Conservation (phyloP, 1,140 invertebrate genomes). For the silkworm (Bombyx mori) region DNA sequence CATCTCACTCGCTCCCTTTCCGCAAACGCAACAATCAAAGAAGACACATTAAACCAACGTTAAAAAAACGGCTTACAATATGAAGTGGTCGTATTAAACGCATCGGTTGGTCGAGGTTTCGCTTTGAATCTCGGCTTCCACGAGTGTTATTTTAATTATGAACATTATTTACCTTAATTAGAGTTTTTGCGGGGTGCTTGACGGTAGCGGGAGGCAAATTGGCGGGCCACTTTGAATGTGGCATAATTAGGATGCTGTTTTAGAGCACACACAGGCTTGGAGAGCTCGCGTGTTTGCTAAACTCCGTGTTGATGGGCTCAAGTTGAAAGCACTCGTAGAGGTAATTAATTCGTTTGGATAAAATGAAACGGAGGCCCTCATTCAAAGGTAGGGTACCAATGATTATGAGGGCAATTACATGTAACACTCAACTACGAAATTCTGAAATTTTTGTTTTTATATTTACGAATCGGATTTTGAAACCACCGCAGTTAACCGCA, state of each 20-base stretch:
- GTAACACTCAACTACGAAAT: no score
- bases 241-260: slow-evolving; percentile 48
- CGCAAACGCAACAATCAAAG: slow-evolving; percentile 6
- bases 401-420: background rate
- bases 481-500: no score
- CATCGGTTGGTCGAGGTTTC: slow-evolving; percentile 35
- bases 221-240: slow-evolving; percentile 25
- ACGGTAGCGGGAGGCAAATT: slow-evolving; percentile 41
- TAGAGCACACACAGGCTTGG: slow-evolving; percentile 18
- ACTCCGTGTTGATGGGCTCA: slow-evolving; percentile 32
- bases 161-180: slow-evolving; percentile 67
- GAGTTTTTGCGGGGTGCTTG: slow-evolving; percentile 39
- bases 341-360: slow-evolving; percentile 35
- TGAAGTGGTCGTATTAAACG: slow-evolving; percentile 45
- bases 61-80: slow-evolving; percentile 39
- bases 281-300: slow-evolving; percentile 41
- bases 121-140: slow-evolving; percentile 47
- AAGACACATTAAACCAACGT: slow-evolving; percentile 33
- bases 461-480: no score
- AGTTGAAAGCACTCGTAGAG: slow-evolving; percentile 29
- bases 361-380: slow-evolving; percentile 23
- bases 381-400: background rate
- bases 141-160: slow-evolving; percentile 67
- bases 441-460: no score
- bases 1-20: no score